These are phyloP conservation scores for Lepisosteus oculatus DNA, from an alignment of 2,113 vertebrate species.

Conservation along the genomic window DNA sequence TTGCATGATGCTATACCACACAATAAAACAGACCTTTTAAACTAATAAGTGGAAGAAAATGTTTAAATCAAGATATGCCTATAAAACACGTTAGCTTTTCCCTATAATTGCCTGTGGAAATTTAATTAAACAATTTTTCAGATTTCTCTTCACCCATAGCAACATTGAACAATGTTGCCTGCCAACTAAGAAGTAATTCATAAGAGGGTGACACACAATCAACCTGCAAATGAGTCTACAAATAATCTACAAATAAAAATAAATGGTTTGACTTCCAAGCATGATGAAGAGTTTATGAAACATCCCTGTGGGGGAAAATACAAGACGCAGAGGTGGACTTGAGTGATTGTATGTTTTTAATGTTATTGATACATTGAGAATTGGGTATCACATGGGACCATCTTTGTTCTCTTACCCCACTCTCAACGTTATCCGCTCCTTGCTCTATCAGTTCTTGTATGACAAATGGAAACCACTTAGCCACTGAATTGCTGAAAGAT, in stretches of 20 bases:
- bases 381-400: too few species aligned
- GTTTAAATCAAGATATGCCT: slow-evolving; percentile 3
- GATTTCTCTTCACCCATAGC: not conserved
- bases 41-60: slow-evolving; percentile 12
- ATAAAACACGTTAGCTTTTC: slow-evolving; percentile 5
- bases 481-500: too few species aligned
- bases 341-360: too few species aligned
- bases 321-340: too few species aligned
- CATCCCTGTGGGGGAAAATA: too few species aligned
- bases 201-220: not conserved
- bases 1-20: slow-evolving; percentile 5
- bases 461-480: too few species aligned
- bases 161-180: not conserved
- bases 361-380: too few species aligned
- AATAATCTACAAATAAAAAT: not conserved
- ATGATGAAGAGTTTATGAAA: too few species aligned
- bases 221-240: not conserved
- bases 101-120: slow-evolving; percentile 12
- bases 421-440: too few species aligned
- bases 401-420: too few species aligned
- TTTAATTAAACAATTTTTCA: slow-evolving; percentile 19
- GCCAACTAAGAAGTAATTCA: not conserved
- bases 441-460: too few species aligned
- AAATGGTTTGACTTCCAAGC: too few species aligned
- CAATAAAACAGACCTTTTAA: slow-evolving; percentile 12